A percentile compares a stretch with the other conserved stretches of the same genome.
Evolutionary conservation across 2,113 vertebrate genomes (phyloP).

Genomic region (Naja naja): DNA sequence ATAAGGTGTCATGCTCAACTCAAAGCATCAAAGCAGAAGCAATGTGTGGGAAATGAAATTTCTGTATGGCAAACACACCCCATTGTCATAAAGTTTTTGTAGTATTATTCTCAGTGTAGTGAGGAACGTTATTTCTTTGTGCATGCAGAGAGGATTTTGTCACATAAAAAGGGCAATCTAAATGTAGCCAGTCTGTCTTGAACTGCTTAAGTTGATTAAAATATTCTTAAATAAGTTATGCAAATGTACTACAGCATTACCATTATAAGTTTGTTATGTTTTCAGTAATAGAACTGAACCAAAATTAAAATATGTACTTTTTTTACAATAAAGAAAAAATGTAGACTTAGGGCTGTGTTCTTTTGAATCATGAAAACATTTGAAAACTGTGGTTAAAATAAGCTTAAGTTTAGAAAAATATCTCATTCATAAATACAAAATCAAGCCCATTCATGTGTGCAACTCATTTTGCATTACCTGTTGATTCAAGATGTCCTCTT

Average conservation of each 20-base stretch:
- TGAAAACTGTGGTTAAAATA: not conserved
- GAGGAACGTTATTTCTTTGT: not conserved
- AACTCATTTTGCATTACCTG: not conserved
- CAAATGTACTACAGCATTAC: not conserved
- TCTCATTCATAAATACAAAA: not conserved
- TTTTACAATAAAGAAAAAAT: not conserved
- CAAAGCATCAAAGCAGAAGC: not conserved
- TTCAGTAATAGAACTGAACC: not conserved
- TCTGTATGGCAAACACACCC: not conserved
- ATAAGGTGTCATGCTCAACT: not conserved
- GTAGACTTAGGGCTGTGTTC: not conserved
- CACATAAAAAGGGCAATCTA: not conserved
- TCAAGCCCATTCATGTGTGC: not conserved
- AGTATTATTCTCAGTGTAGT: not conserved
- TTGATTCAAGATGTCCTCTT: not conserved
- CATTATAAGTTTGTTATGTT: not conserved
- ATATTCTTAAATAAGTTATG: not conserved
- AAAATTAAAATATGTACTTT: not conserved
- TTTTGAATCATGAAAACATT: not conserved
- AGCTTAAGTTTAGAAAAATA: not conserved
- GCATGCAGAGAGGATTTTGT: not conserved
- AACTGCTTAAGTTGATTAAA: not conserved
- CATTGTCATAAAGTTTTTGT: not conserved
- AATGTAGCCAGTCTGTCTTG: not conserved
- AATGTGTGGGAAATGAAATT: not conserved